These are phyloP conservation scores for Ptiloglossa arizonensis DNA, from an alignment of 1,140 invertebrate genomes.

Conservation along the genomic window DNA sequence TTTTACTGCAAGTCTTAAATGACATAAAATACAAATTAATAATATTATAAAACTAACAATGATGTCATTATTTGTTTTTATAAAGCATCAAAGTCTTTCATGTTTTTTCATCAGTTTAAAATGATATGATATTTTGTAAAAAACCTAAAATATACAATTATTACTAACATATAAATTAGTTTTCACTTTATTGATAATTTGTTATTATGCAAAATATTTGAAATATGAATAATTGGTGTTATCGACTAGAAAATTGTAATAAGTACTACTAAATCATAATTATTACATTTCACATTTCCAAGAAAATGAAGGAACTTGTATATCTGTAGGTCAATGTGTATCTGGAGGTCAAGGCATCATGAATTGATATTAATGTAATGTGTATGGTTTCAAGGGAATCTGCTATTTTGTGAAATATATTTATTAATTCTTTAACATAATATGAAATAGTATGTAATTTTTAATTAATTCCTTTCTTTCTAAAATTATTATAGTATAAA, in stretches of 20 bases:
- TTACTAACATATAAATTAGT: not conserved
- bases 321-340: constrained; percentile 69
- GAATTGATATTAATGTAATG: constrained; percentile 52
- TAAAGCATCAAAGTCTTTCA: too few relatives aligned
- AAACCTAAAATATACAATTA: constrained; percentile 2
- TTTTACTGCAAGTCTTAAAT: not conserved
- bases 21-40: not conserved
- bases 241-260: constrained; percentile 3
- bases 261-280: not conserved
- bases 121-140: not conserved
- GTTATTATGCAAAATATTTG: not conserved
- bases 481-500: not conserved
- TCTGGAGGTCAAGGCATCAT: constrained; percentile 65
- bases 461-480: not conserved
- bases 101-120: not conserved
- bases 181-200: too few relatives aligned
- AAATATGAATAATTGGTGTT: not conserved
- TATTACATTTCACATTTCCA: constrained; percentile 42
- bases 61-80: not conserved
- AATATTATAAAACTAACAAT: constrained; percentile 8
- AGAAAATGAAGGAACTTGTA: constrained; percentile 54
- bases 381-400: constrained; percentile 44
- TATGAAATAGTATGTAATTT: not conserved
- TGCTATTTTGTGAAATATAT: constrained; percentile 26
- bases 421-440: not conserved